Evolutionary conservation across 1,140 invertebrate genomes (phyloP), one percentile per base, ranked within the genome.

Genomic region (Halyomorpha halys): DNA sequence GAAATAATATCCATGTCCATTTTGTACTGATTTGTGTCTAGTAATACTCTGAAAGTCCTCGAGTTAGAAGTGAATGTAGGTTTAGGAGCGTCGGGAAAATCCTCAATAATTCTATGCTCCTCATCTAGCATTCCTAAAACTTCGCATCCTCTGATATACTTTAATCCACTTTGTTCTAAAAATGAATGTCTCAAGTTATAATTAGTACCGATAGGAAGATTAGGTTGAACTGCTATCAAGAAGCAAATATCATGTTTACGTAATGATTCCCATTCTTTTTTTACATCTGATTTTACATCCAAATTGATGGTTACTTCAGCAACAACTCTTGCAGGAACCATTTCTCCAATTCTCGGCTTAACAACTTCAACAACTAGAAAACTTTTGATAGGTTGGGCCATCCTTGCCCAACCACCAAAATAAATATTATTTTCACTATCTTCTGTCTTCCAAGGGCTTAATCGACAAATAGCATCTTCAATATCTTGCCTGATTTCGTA

Each of bases 241-340:
- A 99, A 98, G 72, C 95, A 97, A 11, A 98, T 95, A 72, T 99
- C 97, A 74, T 99, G 95, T 73, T 96, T 98, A 47, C 96, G 79
- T 19, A 99, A 76, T 69, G 86, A 89, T 76, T 99, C 95, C 97
- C 97, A 99, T 76, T 99, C 97, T 18, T 81, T 79, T 76, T 97
- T 96, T 30, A 99, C 90, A 71, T 97, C 92, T 34, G 83, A 82
- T 30, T 92, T 79, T 0, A 94, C 87, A 71, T 87, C 94, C 0
- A 99, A 78, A 65, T 93, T 95, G 0, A 99, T 86, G 0, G 89
- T 89, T 14, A 99, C 85, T 72, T 99, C 96, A 47, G 94, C 96
- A 51, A 91, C 80, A 0, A 99, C 97, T 64, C 91, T 76, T 0
- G 94, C 94, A 0, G 97, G 97, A 65, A 91, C 86, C 71, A 90